Base-by-base conservation (phyloP, 2,797 vertebrate species). In the Huso huso region DNA sequence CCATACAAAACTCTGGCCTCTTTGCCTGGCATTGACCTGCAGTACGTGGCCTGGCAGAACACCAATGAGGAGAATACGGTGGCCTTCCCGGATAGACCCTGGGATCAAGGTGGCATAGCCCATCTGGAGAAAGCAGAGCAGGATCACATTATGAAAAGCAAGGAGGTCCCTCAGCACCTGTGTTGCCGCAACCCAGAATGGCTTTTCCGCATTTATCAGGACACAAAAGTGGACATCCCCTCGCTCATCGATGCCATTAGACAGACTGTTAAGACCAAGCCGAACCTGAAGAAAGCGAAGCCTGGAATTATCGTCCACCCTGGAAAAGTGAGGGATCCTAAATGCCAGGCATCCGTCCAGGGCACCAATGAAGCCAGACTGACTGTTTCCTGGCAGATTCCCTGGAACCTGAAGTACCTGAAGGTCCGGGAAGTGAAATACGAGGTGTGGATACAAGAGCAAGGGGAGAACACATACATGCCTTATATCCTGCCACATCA, bases 391-490 rank as follows among this genome's bases (percentile, higher is more conserved):
- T 99, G 97, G 97, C 93, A 98, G 83, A 94, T 96, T 60, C 97
- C 97, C 0, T 99, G 97, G 97, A 99, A 99, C 79, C 88, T 99
- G 68, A 95, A 91, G 76, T 99, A 94, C 79, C 84, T 99, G 73
- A 97, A 97, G 78, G 95, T 98, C 55, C 86, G 89, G 82, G 96
- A 98, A 72, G 95, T 99, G 12, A 95, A 91, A 78, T 99, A 99
- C 0, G 97, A 99, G 79, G 96, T 99, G 61, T 99, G 97, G 97
- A 96, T 99, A 75, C 97, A 99, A 86, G 97, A 99, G 79, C 95
- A 97, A 86, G 97, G 97, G 60, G 97, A 99, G 82, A 97, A 95
- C 88, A 96, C 94, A 3, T 99, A 99, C 71, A 96, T 95, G 93
- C 97, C 97, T 88, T 94, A 97, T 71, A 94, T 98, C 74, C 88